Evolutionary conservation across 2,888 invertebrate genomes (phyloP), one percentile per base, ranked within the genome.

Genomic region (Gibbula magus): DNA sequence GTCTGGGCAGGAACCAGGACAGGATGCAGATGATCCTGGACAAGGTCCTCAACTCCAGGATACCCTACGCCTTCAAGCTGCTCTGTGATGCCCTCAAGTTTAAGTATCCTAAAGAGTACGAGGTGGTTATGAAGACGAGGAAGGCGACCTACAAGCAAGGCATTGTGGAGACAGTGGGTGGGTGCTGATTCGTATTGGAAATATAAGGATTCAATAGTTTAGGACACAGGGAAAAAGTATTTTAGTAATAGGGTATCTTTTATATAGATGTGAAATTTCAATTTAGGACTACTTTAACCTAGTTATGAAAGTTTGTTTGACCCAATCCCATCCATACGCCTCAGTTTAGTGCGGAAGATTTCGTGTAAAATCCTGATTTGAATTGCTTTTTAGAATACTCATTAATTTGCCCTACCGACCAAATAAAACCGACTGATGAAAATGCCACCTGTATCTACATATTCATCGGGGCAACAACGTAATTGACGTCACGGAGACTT

Each of bases 31-130:
- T 87, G n/a, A 79, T 91, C 7, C 77, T 91, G 13, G 86, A 89
- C n/a, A 87, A 91, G 77, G 86, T 92, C 2, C 74, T 83, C 8
- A 82, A 86, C 7, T 86, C 88, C 3, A 86, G 85, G 74, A 74
- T 86, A 29, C 83, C 86, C 4, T 84, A 85, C 54, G 87, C 88
- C 45, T 84, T 90, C 67, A 90, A 90, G 75, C 82, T 88, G 2
- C 80, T 90, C 39, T 86, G 88, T 82, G 91, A 91, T 66, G 87
- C 88, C 56, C 84, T 92, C 76, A 91, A 91, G 77, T 88, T 87
- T 81, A 90, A 91, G 79, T 88, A 91, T 83, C 88, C 88, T 52
- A 82, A 85, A 8, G 76, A 91, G 20, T 86, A 91, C 75, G 90
- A 90, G 22, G 81, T 84, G 13, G 86, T 91, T 22, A 86, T 87